Base-by-base conservation (phyloP, 2,113 vertebrate species). In the Micromys minutus region DNA sequence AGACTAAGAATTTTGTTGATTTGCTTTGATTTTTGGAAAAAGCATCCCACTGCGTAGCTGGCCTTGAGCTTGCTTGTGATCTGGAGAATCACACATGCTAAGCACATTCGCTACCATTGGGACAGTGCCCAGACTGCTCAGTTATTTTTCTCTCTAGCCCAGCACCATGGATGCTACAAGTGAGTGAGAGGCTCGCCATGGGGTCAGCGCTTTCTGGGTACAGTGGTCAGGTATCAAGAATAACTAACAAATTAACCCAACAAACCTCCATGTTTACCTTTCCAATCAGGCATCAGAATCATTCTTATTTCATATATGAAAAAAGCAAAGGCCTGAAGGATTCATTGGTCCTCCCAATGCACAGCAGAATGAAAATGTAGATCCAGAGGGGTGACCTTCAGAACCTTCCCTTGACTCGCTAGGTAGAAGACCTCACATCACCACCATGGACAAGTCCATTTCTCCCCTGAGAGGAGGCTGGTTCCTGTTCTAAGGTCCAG, bases 291-390 rank as follows among this genome's bases (percentile, higher is more conserved):
- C 69, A 80, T 47, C 80, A 59, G 72, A 91, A 80, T 95, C 24
- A 96, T 71, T 94, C 90, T 94, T 34, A 59, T 71, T 61, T 91
- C 77, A 90, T 57, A 69, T 1, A 59, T 50, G 74, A 57, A 84
- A 90, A 88, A 93, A 89, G n/a, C 34, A 69, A 88, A 91, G 87
- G 26, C 59, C 71, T 90, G 55, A 77, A 91, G 74, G 79, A 34
- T 87, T 93, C 94, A 69, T 55, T 77, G 94, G 52, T 59, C 34
- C 42, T 31, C 55, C 31, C 87, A 75, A 22, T 31, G 71, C 76
- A 81, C 31, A 61, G 39, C 47, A 75, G 79, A 55, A 69, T 42
- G 31, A 55, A 39, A 74, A 76, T 55, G 31, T 1, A 24, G 76
- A n/a, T 24, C 42, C 88, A 26, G 29, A 47, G 59, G 26, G 21